Evolutionary conservation across 1,140 invertebrate species (phyloP).

Genomic region (Caenorhabditis tropicalis): DNA sequence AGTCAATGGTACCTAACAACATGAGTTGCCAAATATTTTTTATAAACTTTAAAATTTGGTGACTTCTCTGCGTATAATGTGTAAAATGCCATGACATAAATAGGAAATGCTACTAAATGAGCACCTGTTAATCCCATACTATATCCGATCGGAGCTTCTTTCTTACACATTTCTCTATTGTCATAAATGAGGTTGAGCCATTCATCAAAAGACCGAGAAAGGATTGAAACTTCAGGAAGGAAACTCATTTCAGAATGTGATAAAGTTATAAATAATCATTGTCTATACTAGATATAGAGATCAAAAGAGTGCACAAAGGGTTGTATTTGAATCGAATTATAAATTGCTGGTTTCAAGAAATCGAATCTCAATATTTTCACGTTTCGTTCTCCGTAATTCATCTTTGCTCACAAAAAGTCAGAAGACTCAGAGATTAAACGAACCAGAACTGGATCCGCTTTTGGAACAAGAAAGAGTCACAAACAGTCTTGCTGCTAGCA

Average conservation of each 20-base stretch:
- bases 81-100: neutral
- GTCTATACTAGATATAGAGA: neutral
- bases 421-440: neutral
- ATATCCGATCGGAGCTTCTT: neutral
- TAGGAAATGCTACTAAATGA: neutral
- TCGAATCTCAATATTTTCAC: neutral
- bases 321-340: neutral
- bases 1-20: neutral
- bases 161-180: constrained; percentile 1
- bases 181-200: neutral
- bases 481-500: too few species aligned
- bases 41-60: neutral
- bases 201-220: neutral
- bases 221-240: neutral
- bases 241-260: neutral
- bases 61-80: neutral
- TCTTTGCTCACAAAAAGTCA: neutral
- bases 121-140: neutral
- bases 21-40: neutral
- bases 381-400: neutral
- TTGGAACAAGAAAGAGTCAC: too few species aligned
- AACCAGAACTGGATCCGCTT: neutral
- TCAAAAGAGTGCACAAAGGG: neutral
- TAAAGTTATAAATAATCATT: neutral
- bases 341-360: neutral